These are phyloP conservation scores for Cinclus cinclus DNA, from an alignment of 2,113 vertebrate species.

Conservation along the genomic window DNA sequence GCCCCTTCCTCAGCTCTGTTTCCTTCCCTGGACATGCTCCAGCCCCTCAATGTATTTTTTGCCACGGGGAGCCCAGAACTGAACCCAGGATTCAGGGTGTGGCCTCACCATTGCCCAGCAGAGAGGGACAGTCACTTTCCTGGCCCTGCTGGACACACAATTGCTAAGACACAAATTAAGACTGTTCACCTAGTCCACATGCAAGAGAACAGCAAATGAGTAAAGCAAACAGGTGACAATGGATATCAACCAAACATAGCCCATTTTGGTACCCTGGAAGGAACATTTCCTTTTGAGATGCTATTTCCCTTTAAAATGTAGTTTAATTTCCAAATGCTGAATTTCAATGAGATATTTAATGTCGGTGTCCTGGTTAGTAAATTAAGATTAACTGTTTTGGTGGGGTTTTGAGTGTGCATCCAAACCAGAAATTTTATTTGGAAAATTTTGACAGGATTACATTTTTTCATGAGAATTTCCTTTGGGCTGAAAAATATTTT, in stretches of 20 bases:
- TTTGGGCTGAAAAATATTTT: background rate
- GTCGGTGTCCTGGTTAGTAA: background rate
- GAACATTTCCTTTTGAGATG: background rate
- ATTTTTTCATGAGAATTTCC: background rate
- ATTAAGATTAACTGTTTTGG: background rate
- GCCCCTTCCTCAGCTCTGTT: accelerated
- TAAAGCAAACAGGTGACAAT: background rate
- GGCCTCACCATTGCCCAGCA: background rate
- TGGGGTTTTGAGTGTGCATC: background rate
- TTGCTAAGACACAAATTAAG: background rate
- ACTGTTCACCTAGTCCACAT: background rate
- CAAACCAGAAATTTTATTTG: background rate
- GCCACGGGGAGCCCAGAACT: background rate
- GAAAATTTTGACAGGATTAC: background rate
- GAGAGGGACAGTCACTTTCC: background rate
- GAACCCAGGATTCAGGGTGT: background rate
- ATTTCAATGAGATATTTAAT: background rate
- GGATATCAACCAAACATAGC: background rate
- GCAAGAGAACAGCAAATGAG: background rate
- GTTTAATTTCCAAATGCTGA: background rate
- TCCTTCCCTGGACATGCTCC: accelerated
- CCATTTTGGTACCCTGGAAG: background rate
- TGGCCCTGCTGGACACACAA: background rate
- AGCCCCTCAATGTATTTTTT: background rate
- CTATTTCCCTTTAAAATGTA: background rate